These are phyloP conservation scores for Nemurella pictetii DNA, from an alignment of 2,888 invertebrate species.

Conservation along the genomic window DNA sequence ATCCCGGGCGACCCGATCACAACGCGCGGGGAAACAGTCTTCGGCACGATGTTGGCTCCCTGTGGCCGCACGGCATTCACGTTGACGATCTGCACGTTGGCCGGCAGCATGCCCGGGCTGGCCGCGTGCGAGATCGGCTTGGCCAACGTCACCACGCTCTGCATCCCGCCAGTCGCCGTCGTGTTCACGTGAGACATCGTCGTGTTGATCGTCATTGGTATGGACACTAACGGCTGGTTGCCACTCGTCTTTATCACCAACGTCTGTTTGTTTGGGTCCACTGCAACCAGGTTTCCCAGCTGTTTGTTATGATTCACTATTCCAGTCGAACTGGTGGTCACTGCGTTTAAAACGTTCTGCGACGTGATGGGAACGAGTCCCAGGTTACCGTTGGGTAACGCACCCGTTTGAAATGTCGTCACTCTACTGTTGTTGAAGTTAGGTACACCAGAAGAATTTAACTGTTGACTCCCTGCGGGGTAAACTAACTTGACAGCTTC, in stretches of 20 bases:
- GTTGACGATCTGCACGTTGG: slow-evolving; percentile 83
- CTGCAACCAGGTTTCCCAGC: slow-evolving; percentile 43
- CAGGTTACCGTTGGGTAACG: slow-evolving; percentile 70
- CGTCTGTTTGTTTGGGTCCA: slow-evolving; percentile 49
- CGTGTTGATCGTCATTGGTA: slow-evolving; percentile 67
- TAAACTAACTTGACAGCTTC: slow-evolving; percentile 62
- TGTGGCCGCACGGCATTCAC: slow-evolving; percentile 69
- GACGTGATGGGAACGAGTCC: slow-evolving; percentile 59
- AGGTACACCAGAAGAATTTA: slow-evolving; percentile 51
- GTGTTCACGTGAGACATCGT: slow-evolving; percentile 49
- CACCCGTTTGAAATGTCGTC: slow-evolving; percentile 61
- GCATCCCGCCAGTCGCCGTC: slow-evolving; percentile 56
- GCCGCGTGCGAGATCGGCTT: slow-evolving; percentile 61
- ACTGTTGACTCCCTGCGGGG: slow-evolving; percentile 56
- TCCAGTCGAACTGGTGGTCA: slow-evolving; percentile 53
- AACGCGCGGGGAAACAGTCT: slow-evolving; percentile 78
- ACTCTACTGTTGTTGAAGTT: slow-evolving; percentile 61
- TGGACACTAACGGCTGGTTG: slow-evolving; percentile 55
- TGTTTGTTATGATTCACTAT: slow-evolving; percentile 45
- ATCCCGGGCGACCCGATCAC: slow-evolving; percentile 82
- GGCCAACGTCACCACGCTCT: slow-evolving; percentile 67
- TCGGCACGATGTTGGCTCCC: slow-evolving; percentile 77
- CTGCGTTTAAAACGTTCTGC: slow-evolving; percentile 58
- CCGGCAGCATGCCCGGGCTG: slow-evolving; percentile 64
- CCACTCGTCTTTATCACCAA: slow-evolving; percentile 52